Evolutionary conservation across 2,113 vertebrate species (phyloP).

Genomic region (Pogona vitticeps): DNA sequence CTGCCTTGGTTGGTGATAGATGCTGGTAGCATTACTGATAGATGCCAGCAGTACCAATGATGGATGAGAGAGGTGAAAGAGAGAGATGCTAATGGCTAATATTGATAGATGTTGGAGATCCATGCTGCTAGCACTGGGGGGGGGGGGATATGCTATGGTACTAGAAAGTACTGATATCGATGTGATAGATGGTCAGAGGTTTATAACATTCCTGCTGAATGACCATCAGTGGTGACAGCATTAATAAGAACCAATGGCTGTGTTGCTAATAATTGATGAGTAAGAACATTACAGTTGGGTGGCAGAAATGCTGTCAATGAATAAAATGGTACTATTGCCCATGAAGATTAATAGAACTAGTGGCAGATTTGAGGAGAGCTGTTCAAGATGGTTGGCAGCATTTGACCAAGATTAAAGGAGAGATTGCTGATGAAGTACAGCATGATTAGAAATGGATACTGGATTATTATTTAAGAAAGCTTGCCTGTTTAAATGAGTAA

Average conservation of each 20-base stretch:
- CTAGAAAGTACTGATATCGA: neutral
- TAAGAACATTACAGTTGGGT: neutral
- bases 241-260: neutral
- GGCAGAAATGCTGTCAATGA: neutral
- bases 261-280: neutral
- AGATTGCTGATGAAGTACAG: neutral
- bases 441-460: neutral
- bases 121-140: neutral
- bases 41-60: neutral
- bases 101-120: neutral
- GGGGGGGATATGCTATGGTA: neutral
- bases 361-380: slow-evolving; percentile 4
- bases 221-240: neutral
- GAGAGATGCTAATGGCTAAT: neutral
- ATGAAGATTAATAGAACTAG: neutral
- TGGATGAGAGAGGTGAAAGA: neutral
- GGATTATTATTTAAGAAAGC: neutral
- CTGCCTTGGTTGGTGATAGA: slow-evolving; percentile 2
- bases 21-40: neutral
- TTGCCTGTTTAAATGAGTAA: neutral
- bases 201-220: slow-evolving; percentile 15
- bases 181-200: neutral
- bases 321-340: neutral
- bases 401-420: neutral
- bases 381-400: neutral